Evolutionary conservation across 2,113 vertebrate species (phyloP), one percentile per base, ranked within the genome.

Genomic region (Hippocampus mohnikei): DNA sequence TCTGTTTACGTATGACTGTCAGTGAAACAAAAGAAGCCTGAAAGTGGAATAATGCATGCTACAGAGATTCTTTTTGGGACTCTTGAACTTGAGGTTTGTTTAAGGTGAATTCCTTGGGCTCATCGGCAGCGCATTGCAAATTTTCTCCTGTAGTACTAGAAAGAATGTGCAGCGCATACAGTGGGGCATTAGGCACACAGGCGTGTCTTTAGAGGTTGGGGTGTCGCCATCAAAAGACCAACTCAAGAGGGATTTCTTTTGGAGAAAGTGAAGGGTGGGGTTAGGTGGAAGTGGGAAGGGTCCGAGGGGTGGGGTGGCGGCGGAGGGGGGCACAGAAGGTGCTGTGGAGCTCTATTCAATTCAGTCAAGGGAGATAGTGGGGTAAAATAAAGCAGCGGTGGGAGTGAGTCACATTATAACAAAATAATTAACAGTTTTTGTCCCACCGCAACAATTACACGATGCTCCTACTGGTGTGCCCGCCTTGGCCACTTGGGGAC

Each of bases 161-260:
- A 91, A 90, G 90, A 93, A 92, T 92, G 91, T 91, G 91, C 89
- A 89, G 85, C 76, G 86, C 88, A 89, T 90, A 89, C 90, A 90
- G 85, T 88, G 91, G 85, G 90, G 89, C 88, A 89, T 88, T 89
- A 87, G 88, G 85, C 88, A 91, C 90, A 91, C 88, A 90, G 88
- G 89, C 90, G 91, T 90, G 88, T 90, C 89, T 90, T 92, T 91
- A 77, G 89, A 87, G 85, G 81, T 84, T 60, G 27, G 89, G 88
- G 90, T 86, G 88, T 76, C 81, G 88, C 82, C 86, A 89, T 91
- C 88, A 90, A 90, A 91, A 88, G 88, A 89, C 84, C 84, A 77
- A 83, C 79, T 88, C 85, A 85, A 87, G 84, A 87, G 89, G 90
- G 91, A 87, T 91, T 90, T 90, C 86, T 88, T 85, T 86, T 29